Percentiles rank a stretch among this genome's conserved stretches.
Conservation (phyloP, 2,888 invertebrate species). For the Auanema sp. region DNA sequence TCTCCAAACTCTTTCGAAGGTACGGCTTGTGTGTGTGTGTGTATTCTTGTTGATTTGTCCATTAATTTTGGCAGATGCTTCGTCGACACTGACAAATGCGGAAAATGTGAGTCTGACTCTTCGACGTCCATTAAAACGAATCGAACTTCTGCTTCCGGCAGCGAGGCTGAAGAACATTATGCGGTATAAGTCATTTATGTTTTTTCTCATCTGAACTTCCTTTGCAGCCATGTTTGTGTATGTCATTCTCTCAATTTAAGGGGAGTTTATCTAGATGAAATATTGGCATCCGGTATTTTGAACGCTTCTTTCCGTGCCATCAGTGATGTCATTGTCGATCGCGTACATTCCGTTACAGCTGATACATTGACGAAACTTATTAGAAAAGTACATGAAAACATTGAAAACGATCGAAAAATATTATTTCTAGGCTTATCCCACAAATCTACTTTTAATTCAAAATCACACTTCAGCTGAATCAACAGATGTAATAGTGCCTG, state of each 20-base stretch:
- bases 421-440: slow-evolving; percentile 5
- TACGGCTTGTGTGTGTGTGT: too few species aligned
- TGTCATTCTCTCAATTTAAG: slow-evolving; percentile 5
- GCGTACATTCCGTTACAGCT: slow-evolving; percentile 6
- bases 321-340: slow-evolving; percentile 11
- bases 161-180: slow-evolving; percentile 7
- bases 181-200: slow-evolving; percentile 2
- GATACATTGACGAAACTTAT: slow-evolving; percentile 3
- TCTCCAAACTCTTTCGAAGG: too few species aligned
- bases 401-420: background rate
- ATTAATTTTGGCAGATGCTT: background rate
- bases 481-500: background rate
- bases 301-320: slow-evolving; percentile 8
- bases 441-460: slow-evolving; percentile 3
- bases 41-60: too few species aligned
- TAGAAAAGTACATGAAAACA: slow-evolving; percentile 1
- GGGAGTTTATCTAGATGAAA: slow-evolving; percentile 4
- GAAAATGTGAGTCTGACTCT: slow-evolving; percentile 3
- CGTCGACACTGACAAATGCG: background rate
- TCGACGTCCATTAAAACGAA: background rate
- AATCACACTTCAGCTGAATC: background rate
- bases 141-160: slow-evolving; percentile 7
- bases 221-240: slow-evolving; percentile 8
- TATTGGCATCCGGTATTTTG: slow-evolving; percentile 3
- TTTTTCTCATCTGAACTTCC: background rate